Evolutionary conservation across 2,113 vertebrate genomes (phyloP).

Genomic region (Burhinus oedicnemus): DNA sequence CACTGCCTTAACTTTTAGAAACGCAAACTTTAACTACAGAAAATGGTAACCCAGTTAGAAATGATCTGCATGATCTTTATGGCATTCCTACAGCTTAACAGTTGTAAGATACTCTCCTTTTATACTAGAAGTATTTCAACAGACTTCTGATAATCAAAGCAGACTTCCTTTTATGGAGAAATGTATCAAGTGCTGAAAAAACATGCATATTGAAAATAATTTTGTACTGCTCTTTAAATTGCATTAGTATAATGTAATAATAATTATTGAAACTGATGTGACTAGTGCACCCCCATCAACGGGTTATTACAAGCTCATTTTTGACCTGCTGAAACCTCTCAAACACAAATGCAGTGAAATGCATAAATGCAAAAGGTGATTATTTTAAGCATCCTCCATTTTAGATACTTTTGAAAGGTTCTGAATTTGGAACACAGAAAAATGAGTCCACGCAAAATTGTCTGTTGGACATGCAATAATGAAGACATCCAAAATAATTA

Average conservation of each 20-base stretch:
- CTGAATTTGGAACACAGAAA: neutral
- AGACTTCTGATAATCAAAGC: constrained; percentile 5
- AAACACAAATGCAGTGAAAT: neutral
- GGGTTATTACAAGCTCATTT: neutral
- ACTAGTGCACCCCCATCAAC: neutral
- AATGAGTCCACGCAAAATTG: neutral
- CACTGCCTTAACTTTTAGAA: neutral
- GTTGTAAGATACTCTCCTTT: constrained; percentile 15
- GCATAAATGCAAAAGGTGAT: neutral
- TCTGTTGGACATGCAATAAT: neutral
- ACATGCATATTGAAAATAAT: neutral
- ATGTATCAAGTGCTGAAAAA: neutral
- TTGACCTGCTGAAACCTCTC: neutral
- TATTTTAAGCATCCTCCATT: neutral
- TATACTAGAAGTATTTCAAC: neutral
- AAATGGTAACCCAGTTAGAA: constrained; percentile 10
- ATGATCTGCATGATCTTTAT: neutral
- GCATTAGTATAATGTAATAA: neutral
- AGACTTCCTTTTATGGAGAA: neutral
- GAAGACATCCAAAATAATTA: neutral
- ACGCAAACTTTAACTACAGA: neutral
- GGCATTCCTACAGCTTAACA: neutral
- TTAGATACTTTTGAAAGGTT: neutral
- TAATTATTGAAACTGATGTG: neutral
- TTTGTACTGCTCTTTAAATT: neutral